Percentiles rank a stretch among this genome's conserved stretches.
These are phyloP conservation scores for Antechinus stuartii DNA, from an alignment of 2,113 vertebrate genomes.

Conservation along the genomic window DNA sequence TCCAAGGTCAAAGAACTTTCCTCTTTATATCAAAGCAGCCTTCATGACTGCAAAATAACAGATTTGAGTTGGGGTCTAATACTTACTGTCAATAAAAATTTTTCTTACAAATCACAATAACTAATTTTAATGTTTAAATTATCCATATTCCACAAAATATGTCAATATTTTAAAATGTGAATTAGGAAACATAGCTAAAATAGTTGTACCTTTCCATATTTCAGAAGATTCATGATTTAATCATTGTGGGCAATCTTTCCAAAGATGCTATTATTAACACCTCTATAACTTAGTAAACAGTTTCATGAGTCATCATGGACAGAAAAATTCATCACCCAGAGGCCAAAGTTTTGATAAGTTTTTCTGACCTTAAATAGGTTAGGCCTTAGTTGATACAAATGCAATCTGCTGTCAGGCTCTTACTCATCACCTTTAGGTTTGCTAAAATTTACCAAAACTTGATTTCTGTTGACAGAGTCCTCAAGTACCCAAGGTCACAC, in stretches of 20 bases:
- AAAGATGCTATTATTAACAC: background rate
- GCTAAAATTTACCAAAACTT: background rate
- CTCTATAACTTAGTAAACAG: background rate
- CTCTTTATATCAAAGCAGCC: conserved; percentile 49
- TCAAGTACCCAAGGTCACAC: background rate
- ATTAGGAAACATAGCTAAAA: conserved; percentile 23
- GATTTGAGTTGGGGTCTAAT: conserved; percentile 36
- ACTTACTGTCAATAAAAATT: conserved; percentile 24
- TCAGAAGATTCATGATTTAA: background rate
- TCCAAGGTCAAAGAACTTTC: conserved; percentile 60
- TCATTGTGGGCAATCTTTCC: background rate
- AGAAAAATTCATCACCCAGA: background rate
- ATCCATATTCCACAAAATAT: background rate
- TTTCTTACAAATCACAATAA: conserved; percentile 36
- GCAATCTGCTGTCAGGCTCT: background rate
- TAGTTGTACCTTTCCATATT: background rate
- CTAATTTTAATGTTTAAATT: conserved; percentile 19
- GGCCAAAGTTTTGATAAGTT: background rate
- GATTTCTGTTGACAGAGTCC: background rate
- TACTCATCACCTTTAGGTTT: background rate
- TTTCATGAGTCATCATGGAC: background rate
- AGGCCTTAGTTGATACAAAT: background rate
- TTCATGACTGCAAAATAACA: conserved; percentile 36
- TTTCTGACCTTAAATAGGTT: background rate
- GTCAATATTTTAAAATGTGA: background rate